Evolutionary conservation across 2,797 vertebrate genomes (phyloP), one percentile per base, ranked within the genome.

Genomic region (Otolemur crassicaudatus): DNA sequence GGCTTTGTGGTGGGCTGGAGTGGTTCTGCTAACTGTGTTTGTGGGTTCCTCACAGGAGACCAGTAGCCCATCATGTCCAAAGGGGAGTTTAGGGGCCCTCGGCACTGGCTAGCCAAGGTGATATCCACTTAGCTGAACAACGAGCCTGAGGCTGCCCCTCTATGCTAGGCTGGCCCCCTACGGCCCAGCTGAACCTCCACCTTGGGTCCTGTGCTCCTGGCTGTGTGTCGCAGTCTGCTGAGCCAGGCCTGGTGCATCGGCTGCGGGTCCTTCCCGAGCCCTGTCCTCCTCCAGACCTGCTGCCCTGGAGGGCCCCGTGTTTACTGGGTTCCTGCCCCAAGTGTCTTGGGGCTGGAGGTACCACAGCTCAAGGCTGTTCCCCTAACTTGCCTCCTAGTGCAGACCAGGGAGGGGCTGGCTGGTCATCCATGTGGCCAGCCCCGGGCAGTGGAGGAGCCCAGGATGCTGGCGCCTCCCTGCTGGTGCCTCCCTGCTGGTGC

Each of bases 391-490:
- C 67, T 77, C 82, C 40, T 25, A 3, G n/a, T 7, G n/a, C 7
- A 16, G n/a, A n/a, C 0, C 12, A 10, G 17, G 40, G 70, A 53
- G n/a, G 29, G 4, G 25, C 0, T 1, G 4, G 43, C 17, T 0
- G 4, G 61, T 7, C 12, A 11, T 19, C 60, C 31, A 16, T 12
- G n/a, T 0, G 4, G 29, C 70, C 23, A 19, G 67, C 27, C n/a
- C 20, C 29, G 5, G 80, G 77, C 2, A 1, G 43, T 25, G 4
- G 20, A 14, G 23, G 46, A 60, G 23, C 46, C 80, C 14, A 2
- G 79, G 87, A 14, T 2, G 6, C 16, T 25, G 49, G 46, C 9
- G 10, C 69, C 61, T 70, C 37, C 40, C 27, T 10, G 23, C 40
- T 6, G 23, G 23, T 79, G 37, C 40, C 40, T 40, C 40, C 40